Conservation (phyloP, 2,888 invertebrate genomes). For the Deroplatys truncata region DNA sequence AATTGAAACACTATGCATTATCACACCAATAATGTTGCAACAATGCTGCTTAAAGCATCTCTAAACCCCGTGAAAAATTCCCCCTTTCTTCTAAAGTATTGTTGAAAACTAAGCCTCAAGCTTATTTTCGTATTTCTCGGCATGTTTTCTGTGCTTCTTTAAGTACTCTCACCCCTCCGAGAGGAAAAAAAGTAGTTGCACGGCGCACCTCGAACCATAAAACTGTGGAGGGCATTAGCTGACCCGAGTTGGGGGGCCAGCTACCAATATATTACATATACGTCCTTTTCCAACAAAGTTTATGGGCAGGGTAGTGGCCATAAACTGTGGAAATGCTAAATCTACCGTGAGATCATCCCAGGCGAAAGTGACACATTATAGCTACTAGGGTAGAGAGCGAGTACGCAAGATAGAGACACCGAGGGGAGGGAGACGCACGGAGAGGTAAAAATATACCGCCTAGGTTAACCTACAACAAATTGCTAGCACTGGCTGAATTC, state of each 20-base stretch:
- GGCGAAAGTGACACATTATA: slow-evolving; percentile 48
- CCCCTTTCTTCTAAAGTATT: background rate
- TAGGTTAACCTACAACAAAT: background rate
- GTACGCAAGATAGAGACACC: background rate
- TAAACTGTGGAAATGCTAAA: slow-evolving; percentile 48
- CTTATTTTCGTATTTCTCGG: background rate
- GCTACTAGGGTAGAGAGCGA: slow-evolving; percentile 21
- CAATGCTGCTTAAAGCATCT: too few relatives aligned
- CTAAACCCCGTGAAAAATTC: too few relatives aligned
- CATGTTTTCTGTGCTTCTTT: background rate
- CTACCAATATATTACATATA: slow-evolving; percentile 10
- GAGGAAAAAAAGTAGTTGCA: background rate
- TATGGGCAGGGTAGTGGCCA: slow-evolving; percentile 45
- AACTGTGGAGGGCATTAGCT: background rate
- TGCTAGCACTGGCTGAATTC: background rate
- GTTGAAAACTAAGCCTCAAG: background rate
- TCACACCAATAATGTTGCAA: too few relatives aligned
- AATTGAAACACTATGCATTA: too few relatives aligned
- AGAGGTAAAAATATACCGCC: background rate
- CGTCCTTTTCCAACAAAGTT: slow-evolving; percentile 38
- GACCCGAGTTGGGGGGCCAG: background rate
- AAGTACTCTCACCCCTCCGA: background rate
- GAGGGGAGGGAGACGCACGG: background rate
- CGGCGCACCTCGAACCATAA: slow-evolving; percentile 1
- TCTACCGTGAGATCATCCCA: slow-evolving; percentile 48